A percentile compares a stretch with the other conserved stretches of the same genome.
phyloP scores from a whole-genome alignment of 2,797 vertebrate genomes.

The Coccyzus lansbergi region DNA sequence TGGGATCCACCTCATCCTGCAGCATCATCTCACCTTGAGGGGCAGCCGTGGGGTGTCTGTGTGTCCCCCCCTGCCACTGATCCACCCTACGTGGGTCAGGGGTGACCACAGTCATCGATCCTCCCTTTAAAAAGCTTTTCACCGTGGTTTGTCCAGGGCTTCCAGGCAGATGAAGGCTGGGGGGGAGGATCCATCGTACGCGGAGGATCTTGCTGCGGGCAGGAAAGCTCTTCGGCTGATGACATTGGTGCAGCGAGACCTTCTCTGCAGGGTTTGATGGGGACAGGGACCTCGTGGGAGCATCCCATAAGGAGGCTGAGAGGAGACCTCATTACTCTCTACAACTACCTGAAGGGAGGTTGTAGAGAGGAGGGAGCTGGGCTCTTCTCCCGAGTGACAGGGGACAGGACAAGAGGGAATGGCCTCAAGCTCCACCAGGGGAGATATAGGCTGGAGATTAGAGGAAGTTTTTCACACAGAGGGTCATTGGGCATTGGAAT shows the following conservation, averaged over 20 bases:
- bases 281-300: neutral
- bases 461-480: no score
- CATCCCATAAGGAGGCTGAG: no score
- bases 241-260: neutral
- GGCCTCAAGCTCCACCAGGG: no score
- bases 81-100: neutral
- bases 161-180: neutral
- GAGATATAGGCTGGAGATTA: no score
- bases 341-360: no score
- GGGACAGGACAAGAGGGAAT: no score
- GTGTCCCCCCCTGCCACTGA: neutral
- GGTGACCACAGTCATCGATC: neutral
- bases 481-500: no score
- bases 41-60: neutral
- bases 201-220: no score
- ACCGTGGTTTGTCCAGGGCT: accelerated
- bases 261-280: neutral
- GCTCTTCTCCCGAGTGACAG: no score
- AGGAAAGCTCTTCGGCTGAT: neutral
- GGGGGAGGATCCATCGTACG: accelerated
- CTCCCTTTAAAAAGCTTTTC: neutral
- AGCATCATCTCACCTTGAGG: neutral
- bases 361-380: no score
- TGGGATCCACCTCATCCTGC: neutral
- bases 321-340: no score